phyloP scores from a whole-genome alignment of 2,888 invertebrate genomes.

The Torymus tubicola region DNA sequence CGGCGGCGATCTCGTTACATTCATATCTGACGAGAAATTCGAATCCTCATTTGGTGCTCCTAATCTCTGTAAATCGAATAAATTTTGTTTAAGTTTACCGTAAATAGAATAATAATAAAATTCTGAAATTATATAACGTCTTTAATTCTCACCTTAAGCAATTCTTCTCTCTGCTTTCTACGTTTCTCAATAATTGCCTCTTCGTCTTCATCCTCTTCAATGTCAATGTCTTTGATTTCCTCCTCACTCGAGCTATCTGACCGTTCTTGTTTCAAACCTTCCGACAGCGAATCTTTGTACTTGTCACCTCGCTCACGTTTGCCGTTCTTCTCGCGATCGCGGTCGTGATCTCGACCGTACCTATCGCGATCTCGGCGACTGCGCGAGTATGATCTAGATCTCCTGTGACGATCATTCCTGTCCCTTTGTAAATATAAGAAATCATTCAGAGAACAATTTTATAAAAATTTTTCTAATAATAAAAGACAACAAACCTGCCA shows the following conservation, averaged over 20 bases:
- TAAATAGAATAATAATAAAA: too few relatives aligned
- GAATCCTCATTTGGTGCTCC: slow-evolving; percentile 81
- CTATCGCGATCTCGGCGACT: slow-evolving; percentile 73
- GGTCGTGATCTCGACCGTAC: slow-evolving; percentile 73
- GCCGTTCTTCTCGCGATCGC: slow-evolving; percentile 74
- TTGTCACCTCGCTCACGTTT: slow-evolving; percentile 78
- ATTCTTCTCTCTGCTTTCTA: slow-evolving; percentile 90
- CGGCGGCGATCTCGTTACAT: slow-evolving; percentile 62
- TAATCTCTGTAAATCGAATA: slow-evolving; percentile 75
- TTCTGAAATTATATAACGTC: too few relatives aligned
- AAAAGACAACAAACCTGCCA: slow-evolving; percentile 33
- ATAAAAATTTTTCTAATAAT: not conserved
- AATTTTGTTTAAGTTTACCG: too few relatives aligned
- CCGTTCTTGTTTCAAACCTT: slow-evolving; percentile 83
- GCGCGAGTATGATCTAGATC: slow-evolving; percentile 61
- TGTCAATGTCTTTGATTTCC: slow-evolving; percentile 83
- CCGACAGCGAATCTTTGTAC: slow-evolving; percentile 85
- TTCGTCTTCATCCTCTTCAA: slow-evolving; percentile 93
- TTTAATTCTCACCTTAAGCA: slow-evolving; percentile 83
- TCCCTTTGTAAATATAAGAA: slow-evolving; percentile 29
- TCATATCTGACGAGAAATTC: slow-evolving; percentile 70
- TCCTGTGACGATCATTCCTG: slow-evolving; percentile 63
- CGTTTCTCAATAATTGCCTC: slow-evolving; percentile 94
- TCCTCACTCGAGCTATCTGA: slow-evolving; percentile 85
- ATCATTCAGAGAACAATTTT: not conserved